A percentile compares a stretch with the other conserved stretches of the same genome.
Conservation (phyloP, 2,113 vertebrate species). For the Erythrocebus patas region DNA sequence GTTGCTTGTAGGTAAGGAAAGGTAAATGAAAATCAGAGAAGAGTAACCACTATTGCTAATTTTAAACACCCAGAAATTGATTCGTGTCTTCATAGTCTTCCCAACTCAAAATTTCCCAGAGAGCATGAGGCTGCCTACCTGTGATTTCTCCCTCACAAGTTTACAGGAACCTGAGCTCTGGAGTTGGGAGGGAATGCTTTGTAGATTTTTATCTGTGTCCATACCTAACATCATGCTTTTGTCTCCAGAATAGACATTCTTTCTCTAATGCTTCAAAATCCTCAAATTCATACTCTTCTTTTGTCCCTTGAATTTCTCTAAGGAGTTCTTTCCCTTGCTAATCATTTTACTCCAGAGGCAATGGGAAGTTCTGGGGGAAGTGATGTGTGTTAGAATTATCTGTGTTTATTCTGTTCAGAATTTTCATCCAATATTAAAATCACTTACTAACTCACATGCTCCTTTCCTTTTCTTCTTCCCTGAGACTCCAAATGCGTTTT, state of each 20-base stretch:
- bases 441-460: neutral
- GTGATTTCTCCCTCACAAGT: fast-evolving
- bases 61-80: neutral
- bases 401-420: neutral
- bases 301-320: neutral
- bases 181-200: neutral
- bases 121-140: neutral
- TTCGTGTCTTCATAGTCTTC: fast-evolving
- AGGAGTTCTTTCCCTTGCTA: neutral
- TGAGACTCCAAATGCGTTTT: neutral
- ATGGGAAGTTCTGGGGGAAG: neutral
- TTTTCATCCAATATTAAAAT: neutral
- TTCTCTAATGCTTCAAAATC: neutral
- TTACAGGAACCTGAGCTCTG: neutral
- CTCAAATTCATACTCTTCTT: neutral
- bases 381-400: neutral
- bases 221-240: neutral
- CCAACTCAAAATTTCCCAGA: fast-evolving
- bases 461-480: neutral
- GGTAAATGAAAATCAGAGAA: neutral
- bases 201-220: neutral
- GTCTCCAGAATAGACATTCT: neutral
- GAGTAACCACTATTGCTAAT: fast-evolving
- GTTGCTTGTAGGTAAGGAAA: neutral
- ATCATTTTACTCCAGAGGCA: neutral